Conservation (phyloP, 2,888 invertebrate genomes). For the Cinara cedri region DNA sequence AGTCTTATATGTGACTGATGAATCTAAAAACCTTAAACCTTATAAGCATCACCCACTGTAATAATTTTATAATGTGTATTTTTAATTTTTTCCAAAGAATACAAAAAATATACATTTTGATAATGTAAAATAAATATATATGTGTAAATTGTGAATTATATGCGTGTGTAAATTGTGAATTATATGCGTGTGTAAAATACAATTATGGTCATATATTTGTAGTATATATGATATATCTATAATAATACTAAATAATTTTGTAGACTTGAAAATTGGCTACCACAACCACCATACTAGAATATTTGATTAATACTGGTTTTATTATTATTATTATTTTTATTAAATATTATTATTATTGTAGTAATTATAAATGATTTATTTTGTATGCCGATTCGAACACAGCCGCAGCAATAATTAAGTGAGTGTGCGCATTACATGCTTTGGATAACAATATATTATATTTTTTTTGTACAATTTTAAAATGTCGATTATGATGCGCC, state of each 20-base stretch:
- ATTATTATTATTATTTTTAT: conserved; percentile 19
- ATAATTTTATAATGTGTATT: conserved; percentile 36
- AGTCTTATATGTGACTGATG: no score
- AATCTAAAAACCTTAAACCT: no score
- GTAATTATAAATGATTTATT: conserved; percentile 36
- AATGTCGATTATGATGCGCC: not conserved
- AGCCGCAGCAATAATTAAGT: conserved; percentile 34
- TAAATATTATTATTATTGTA: not conserved
- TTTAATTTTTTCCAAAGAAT: conserved; percentile 18
- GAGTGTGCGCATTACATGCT: conserved; percentile 10
- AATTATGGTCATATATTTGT: conserved; percentile 26
- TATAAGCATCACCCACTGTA: no score
- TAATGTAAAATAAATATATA: conserved; percentile 28
- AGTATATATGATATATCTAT: conserved; percentile 30
- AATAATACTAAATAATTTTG: conserved; percentile 18
- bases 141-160: no score
- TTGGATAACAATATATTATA: conserved; percentile 2
- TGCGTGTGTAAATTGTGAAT: not conserved
- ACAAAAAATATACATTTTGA: not conserved
- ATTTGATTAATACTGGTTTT: conserved; percentile 5
- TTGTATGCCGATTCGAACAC: conserved; percentile 38
- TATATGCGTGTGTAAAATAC: not conserved
- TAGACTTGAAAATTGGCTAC: conserved; percentile 7
- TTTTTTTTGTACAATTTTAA: conserved; percentile 50
- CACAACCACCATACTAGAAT: not conserved